These are phyloP conservation scores for Gymnogyps californianus DNA, from an alignment of 2,113 vertebrate species.

Conservation along the genomic window DNA sequence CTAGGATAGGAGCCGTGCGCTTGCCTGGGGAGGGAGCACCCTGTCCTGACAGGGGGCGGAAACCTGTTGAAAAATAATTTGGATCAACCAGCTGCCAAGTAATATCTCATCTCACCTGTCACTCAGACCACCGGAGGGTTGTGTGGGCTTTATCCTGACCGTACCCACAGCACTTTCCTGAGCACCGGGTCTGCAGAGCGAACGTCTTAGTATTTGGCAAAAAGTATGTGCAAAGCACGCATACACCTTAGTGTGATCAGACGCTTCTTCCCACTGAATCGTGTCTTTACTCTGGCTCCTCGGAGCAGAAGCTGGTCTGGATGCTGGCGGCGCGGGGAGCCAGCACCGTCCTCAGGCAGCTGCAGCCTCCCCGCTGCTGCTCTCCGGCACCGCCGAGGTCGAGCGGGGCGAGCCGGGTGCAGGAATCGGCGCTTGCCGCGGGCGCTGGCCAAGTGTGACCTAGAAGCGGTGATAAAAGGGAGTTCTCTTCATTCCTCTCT, in stretches of 20 bases:
- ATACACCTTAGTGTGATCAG: fast-evolving
- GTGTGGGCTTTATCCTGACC: not conserved
- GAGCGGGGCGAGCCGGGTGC: not conserved
- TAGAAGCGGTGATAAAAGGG: not conserved
- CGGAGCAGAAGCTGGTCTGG: not conserved
- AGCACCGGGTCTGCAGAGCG: fast-evolving
- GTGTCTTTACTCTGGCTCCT: fast-evolving
- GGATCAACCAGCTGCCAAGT: not conserved
- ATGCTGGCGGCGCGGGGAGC: not conserved
- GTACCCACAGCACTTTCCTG: fast-evolving
- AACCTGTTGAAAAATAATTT: not conserved
- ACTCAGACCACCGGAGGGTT: fast-evolving
- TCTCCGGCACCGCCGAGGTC: not conserved
- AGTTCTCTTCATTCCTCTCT: not conserved
- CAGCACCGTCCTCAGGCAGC: not conserved
- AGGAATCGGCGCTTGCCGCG: not conserved
- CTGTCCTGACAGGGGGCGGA: not conserved
- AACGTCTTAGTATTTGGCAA: fast-evolving
- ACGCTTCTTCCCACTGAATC: not conserved
- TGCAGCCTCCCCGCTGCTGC: not conserved
- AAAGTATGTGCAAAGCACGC: fast-evolving
- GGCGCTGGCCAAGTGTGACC: not conserved
- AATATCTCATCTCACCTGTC: not conserved
- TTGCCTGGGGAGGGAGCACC: not conserved
- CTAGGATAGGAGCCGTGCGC: not conserved